A percentile compares a stretch with the other conserved stretches of the same genome.
phyloP scores from a whole-genome alignment of 2,888 invertebrate genomes.

The Brachyptera risi region DNA sequence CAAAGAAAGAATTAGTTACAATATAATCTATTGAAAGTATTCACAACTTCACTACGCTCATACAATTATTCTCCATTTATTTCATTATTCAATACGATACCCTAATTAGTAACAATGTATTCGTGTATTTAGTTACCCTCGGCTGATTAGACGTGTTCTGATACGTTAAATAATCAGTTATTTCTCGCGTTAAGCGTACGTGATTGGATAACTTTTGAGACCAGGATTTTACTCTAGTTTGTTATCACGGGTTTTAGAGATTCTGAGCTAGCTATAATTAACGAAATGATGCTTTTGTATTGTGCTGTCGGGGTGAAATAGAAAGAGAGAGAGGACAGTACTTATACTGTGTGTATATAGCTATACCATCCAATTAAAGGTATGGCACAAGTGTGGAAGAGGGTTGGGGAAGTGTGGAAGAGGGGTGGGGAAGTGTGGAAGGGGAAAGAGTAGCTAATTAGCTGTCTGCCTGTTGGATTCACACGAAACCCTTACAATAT shows the following conservation, averaged over 20 bases:
- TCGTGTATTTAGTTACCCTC: too few relatives aligned
- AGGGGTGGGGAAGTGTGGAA: constrained; percentile 1
- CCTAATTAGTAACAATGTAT: too few relatives aligned
- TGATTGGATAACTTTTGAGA: neutral
- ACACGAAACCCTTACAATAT: constrained; percentile 13
- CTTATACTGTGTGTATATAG: constrained; percentile 3
- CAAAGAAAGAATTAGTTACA: too few relatives aligned
- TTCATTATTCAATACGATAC: too few relatives aligned
- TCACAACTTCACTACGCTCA: too few relatives aligned
- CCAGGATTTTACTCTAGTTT: neutral
- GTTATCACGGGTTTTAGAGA: neutral
- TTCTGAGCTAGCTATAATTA: constrained; percentile 7
- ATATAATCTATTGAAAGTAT: too few relatives aligned
- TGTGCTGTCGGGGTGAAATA: constrained; percentile 1
- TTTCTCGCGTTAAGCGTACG: too few relatives aligned
- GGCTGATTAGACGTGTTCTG: too few relatives aligned
- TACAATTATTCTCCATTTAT: too few relatives aligned
- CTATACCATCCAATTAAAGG: constrained; percentile 33
- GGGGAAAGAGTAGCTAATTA: constrained; percentile 30
- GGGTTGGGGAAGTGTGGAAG: constrained; percentile 8
- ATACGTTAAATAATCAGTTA: too few relatives aligned
- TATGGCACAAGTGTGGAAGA: constrained; percentile 28
- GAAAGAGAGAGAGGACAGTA: neutral
- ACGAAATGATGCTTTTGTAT: constrained; percentile 8
- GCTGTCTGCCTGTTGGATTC: constrained; percentile 26